A percentile compares a stretch with the other conserved stretches of the same genome.
phyloP scores from a whole-genome alignment of 2,888 invertebrate species.

The Oscheius sp. region DNA sequence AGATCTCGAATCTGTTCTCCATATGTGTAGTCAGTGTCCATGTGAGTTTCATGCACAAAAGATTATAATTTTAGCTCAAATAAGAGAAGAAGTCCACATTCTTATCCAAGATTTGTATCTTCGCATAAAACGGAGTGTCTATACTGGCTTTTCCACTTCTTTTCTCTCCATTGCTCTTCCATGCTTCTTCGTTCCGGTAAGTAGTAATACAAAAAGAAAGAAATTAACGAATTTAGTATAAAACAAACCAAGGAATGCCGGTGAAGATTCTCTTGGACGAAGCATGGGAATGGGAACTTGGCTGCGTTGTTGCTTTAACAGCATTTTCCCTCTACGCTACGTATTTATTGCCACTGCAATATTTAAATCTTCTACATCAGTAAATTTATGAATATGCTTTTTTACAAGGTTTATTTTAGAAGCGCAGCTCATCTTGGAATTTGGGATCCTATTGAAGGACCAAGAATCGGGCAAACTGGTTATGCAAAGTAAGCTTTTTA shows the following conservation, averaged over 20 bases:
- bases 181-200: constrained; percentile 85
- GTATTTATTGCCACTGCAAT: constrained; percentile 79
- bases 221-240: constrained; percentile 44
- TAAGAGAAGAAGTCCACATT: constrained; percentile 84
- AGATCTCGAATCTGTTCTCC: constrained; percentile 56
- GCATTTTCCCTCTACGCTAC: constrained; percentile 83
- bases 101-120: constrained; percentile 87
- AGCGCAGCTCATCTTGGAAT: constrained; percentile 83
- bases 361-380: constrained; percentile 85
- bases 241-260: constrained; percentile 55
- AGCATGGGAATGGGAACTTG: constrained; percentile 57
- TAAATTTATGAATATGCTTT: neutral
- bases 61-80: constrained; percentile 72
- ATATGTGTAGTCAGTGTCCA: constrained; percentile 58
- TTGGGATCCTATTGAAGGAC: constrained; percentile 76
- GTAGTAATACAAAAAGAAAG: too few species aligned
- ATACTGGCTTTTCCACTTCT: constrained; percentile 83
- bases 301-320: constrained; percentile 74
- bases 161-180: constrained; percentile 90
- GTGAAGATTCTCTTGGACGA: constrained; percentile 60
- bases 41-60: constrained; percentile 22
- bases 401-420: constrained; percentile 21
- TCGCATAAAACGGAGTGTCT: constrained; percentile 85
- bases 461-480: constrained; percentile 43
- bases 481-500: constrained; percentile 17